Evolutionary conservation across 2,113 vertebrate species (phyloP), one percentile per base, ranked within the genome.

Genomic region (Hyperoodon ampullatus): DNA sequence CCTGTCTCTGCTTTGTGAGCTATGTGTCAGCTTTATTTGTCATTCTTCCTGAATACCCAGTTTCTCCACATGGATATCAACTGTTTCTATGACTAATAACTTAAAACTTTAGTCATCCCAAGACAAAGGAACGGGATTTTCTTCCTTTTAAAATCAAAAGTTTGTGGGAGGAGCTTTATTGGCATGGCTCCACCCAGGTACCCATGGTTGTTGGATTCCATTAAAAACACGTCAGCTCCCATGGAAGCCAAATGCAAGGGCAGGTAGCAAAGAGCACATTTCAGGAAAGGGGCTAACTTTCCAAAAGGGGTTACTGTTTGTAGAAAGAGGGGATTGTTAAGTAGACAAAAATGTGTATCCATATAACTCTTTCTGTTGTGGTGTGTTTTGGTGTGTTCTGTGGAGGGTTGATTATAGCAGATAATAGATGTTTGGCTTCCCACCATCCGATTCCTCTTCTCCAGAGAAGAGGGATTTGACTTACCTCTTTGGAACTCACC

Each of bases 131-230:
- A 24, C 65, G 39, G 50, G 30, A 55, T 78, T 70, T 60, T 28
- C 53, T 70, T 33, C 72, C 93, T 60, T 47, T 66, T 18, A 68
- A 33, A 55, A 5, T 12, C 13, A 61, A 35, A 44, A 28, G 42
- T 15, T 47, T 15, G 8, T 47, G 74, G 50, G 72, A 60, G 18
- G 24, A 70, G 84, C 3, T 28, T 47, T 35, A n/a, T 35, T 12
- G 50, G 18, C 71, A 58, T 8, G 28, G 30, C 30, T 11, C 2
- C 19, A 39, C 30, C 61, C 72, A 47, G 61, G 47, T 6, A 14
- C 28, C 39, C 21, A 9, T 6, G 50, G 23, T 3, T 8, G 15
- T 21, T 30, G 44, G 72, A 3, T 60, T 50, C 1, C 0, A 13
- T 33, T 50, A 75, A 3, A 44, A 75, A 75, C 2, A 47, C 4